Evolutionary conservation across 2,888 invertebrate species (phyloP), one percentile per base, ranked within the genome.

Genomic region (Spodoptera littoralis): DNA sequence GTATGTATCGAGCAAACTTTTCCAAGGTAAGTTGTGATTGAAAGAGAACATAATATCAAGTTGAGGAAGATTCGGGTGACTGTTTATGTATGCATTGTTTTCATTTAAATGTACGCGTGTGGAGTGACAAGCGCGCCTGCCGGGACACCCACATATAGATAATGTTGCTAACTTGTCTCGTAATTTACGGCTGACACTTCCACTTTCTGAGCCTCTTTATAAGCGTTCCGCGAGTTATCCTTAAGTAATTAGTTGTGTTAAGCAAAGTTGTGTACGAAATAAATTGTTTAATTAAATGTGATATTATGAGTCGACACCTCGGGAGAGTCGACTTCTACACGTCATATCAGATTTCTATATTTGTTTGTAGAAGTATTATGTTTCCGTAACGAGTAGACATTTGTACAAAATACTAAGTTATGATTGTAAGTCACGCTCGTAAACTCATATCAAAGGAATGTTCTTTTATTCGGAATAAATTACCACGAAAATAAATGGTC

Each of bases 141-240:
- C 51, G 51, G 70, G 56, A 64, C 60, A 49, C 67, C 48, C 50
- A 65, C 65, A 64, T 65, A 54, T 62, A 68, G 78, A 81, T 77
- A 78, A 67, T 75, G 73, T 79, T 77, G 59, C 67, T 74, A 82
- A 80, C 77, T 80, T 79, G 69, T 72, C 65, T 60, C 60, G 68
- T 73, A 74, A 76, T 80, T 76, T 72, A 78, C 71, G 62, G 62
- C 49, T 67, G 73, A 77, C 65, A 70, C 68, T 65, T 76, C 50
- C 63, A 80, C 75, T 73, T 70, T 65, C 76, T 55, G 58, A 73
- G 58, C 63, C 70, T 69, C 78, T 70, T 76, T 70, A 76, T 68
- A 69, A 80, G 56, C 65, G 65, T 70, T 65, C 58, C 64, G 50
- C 63, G 74, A 80, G 72, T 75, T 80, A 71, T 77, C 70, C 72